Conservation (phyloP, 2,113 vertebrate species). For the Meleagris gallopavo region DNA sequence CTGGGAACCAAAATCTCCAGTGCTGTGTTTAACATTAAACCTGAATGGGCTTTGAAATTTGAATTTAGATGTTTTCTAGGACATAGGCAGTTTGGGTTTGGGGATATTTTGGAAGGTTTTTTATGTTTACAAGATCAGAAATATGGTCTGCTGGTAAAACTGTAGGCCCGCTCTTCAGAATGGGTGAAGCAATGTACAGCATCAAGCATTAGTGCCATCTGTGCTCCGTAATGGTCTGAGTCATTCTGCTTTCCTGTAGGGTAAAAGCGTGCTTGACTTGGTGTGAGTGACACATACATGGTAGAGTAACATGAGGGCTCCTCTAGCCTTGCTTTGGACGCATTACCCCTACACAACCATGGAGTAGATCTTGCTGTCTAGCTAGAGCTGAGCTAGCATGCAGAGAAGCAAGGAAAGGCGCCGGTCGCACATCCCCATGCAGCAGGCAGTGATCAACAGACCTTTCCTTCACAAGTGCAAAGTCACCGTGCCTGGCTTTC, state of each 20-base stretch:
- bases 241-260: neutral
- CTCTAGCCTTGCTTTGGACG: neutral
- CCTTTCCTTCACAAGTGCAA: neutral
- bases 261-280: neutral
- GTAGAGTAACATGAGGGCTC: rapidly evolving
- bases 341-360: rapidly evolving
- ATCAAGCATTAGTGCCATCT: neutral
- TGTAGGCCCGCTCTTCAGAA: neutral
- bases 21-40: neutral
- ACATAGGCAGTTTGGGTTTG: neutral
- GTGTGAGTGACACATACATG: neutral
- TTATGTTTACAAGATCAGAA: neutral
- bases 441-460: neutral
- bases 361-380: rapidly evolving
- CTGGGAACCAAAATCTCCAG: neutral
- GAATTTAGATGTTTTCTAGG: neutral
- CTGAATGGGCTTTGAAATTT: neutral
- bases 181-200: rapidly evolving
- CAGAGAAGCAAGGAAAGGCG: neutral
- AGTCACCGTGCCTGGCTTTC: neutral
- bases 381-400: neutral
- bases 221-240: neutral
- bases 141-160: neutral
- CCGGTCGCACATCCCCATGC: rapidly evolving
- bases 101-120: neutral